Percentiles rank a stretch among this genome's conserved stretches.
These are phyloP conservation scores for Drosophila chauvacae DNA, from an alignment of 1,140 invertebrate species.

Conservation along the genomic window DNA sequence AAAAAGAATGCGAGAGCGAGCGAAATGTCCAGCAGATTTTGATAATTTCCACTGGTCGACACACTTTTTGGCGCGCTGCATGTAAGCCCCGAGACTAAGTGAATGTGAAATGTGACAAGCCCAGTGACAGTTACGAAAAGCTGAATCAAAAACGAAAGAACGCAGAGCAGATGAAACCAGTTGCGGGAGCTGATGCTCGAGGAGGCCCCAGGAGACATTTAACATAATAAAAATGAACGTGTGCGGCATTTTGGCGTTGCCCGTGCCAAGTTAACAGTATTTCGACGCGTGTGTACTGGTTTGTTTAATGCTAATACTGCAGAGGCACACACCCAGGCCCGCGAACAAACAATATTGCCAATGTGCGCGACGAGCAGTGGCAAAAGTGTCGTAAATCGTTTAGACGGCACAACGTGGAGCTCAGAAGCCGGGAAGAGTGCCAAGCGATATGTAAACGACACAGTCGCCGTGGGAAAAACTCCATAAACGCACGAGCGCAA, in stretches of 20 bases:
- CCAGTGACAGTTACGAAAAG: constrained; percentile 69
- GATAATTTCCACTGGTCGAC: constrained; percentile 42
- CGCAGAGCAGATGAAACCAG: constrained; percentile 48
- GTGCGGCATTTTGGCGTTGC: constrained; percentile 74
- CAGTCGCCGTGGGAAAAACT: constrained; percentile 73
- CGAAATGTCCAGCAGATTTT: constrained; percentile 22
- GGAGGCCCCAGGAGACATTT: constrained; percentile 78
- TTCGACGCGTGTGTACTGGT: constrained; percentile 45
- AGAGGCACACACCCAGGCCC: constrained; percentile 37
- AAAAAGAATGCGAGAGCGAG: constrained; percentile 17
- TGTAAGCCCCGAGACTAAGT: constrained; percentile 42
- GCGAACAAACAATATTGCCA: constrained; percentile 71
- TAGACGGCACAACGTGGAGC: constrained; percentile 75
- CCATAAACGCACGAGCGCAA: constrained; percentile 30
- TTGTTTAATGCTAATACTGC: constrained; percentile 76
- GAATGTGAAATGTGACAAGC: constrained; percentile 73
- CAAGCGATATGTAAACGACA: constrained; percentile 77
- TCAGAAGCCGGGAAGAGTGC: constrained; percentile 33
- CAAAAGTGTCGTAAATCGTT: constrained; percentile 82
- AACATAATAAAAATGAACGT: constrained; percentile 82
- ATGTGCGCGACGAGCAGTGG: constrained; percentile 78
- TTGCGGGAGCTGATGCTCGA: constrained; percentile 47
- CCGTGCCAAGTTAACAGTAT: constrained; percentile 60
- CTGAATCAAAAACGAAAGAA: constrained; percentile 25
- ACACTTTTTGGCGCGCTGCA: constrained; percentile 69